Percentiles rank a stretch among this genome's conserved stretches.
These are phyloP conservation scores for Andrena bucephala DNA, from an alignment of 2,888 invertebrate species.

Conservation along the genomic window DNA sequence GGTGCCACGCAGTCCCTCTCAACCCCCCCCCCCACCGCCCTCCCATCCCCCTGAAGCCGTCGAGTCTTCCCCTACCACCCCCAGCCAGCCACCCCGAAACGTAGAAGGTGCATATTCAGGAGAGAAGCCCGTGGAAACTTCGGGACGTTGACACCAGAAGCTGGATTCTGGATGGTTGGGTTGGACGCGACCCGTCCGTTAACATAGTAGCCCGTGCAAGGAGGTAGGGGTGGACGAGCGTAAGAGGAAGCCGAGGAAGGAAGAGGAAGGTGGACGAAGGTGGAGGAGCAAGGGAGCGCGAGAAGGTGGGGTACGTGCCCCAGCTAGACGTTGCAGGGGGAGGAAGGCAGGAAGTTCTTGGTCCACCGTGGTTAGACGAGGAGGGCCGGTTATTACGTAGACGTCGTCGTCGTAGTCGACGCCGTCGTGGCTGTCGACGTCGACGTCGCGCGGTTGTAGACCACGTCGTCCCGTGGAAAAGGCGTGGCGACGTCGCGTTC, in stretches of 20 bases:
- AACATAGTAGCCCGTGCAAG: slow-evolving; percentile 61
- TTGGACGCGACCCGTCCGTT: slow-evolving; percentile 72
- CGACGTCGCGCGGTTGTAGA: slow-evolving; percentile 67
- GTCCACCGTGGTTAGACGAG: slow-evolving; percentile 57
- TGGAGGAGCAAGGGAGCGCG: slow-evolving; percentile 36
- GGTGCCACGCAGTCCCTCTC: slow-evolving; percentile 1
- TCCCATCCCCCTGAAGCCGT: neutral
- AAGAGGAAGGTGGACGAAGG: slow-evolving; percentile 6
- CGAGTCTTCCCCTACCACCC: slow-evolving; percentile 26
- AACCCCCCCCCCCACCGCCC: neutral
- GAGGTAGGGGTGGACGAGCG: slow-evolving; percentile 49
- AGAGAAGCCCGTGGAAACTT: slow-evolving; percentile 71
- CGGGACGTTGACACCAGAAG: slow-evolving; percentile 81
- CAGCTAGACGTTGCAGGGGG: slow-evolving; percentile 54
- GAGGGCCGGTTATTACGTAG: slow-evolving; percentile 73
- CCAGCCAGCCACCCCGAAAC: slow-evolving; percentile 29
- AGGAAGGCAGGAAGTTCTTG: slow-evolving; percentile 61
- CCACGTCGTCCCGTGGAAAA: slow-evolving; percentile 74
- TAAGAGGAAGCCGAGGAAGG: slow-evolving; percentile 43
- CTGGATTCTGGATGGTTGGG: slow-evolving; percentile 74
- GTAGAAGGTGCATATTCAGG: slow-evolving; percentile 74
- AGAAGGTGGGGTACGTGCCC: slow-evolving; percentile 56
- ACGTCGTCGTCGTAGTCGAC: slow-evolving; percentile 63
- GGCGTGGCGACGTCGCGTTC: slow-evolving; percentile 82
- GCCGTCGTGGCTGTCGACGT: slow-evolving; percentile 65